These are phyloP conservation scores for Gisinianus flammeolus DNA, from an alignment of 2,888 invertebrate species.

Conservation along the genomic window DNA sequence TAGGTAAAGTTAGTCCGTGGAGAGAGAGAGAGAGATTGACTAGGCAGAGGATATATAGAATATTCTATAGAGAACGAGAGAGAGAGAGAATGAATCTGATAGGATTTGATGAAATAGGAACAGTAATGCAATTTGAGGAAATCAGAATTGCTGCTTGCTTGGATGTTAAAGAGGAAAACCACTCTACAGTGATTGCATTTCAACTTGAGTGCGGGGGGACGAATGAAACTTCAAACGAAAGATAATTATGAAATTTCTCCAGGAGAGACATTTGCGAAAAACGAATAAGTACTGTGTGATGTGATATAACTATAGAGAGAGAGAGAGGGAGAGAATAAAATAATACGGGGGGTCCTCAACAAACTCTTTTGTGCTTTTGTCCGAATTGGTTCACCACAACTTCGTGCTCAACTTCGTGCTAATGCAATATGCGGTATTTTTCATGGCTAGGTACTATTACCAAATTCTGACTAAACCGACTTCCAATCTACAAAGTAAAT, in stretches of 20 bases:
- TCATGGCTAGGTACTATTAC: background rate
- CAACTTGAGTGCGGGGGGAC: conserved; percentile 27
- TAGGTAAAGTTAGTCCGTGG: no score
- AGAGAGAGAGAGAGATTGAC: background rate
- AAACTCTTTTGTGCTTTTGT: conserved; percentile 14
- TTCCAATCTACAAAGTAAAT: conserved; percentile 21
- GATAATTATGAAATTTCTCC: conserved; percentile 33
- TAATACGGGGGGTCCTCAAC: background rate
- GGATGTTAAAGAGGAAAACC: conserved; percentile 35
- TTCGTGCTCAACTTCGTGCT: conserved; percentile 33
- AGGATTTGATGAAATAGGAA: conserved; percentile 39
- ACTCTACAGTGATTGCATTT: conserved; percentile 45
- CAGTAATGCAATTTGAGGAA: conserved; percentile 40
- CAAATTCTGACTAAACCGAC: background rate
- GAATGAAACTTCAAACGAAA: conserved; percentile 33
- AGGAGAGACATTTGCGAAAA: conserved; percentile 28
- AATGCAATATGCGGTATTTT: conserved; percentile 34
- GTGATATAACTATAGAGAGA: background rate
- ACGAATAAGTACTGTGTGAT: background rate
- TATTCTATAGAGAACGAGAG: background rate
- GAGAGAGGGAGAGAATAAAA: background rate
- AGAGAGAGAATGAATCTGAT: conserved; percentile 21
- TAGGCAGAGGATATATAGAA: background rate
- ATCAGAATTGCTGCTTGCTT: conserved; percentile 11
- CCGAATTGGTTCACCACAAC: conserved; percentile 34